phyloP scores from a whole-genome alignment of 2,797 vertebrate species.

The Sebastiscus tertius region DNA sequence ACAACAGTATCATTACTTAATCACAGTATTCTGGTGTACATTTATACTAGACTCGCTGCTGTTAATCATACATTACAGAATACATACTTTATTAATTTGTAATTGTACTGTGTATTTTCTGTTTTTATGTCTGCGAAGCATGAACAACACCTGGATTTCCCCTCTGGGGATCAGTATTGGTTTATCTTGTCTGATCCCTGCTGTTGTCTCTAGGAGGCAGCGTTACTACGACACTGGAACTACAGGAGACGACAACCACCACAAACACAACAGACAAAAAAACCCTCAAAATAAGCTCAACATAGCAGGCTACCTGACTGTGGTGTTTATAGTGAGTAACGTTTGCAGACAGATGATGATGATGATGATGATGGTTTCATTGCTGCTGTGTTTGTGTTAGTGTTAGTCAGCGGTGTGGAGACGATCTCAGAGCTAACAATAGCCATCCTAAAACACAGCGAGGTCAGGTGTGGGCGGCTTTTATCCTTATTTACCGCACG shows the following conservation, averaged over 20 bases:
- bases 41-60: no score
- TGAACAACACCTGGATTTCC: not conserved
- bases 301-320: not conserved
- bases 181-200: not conserved
- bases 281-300: conserved; percentile 21
- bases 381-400: not conserved
- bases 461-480: conserved; percentile 29
- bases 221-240: not conserved
- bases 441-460: conserved; percentile 4
- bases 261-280: conserved; percentile 40
- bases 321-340: conserved; percentile 7
- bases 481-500: conserved; percentile 10
- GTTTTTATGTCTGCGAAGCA: no score
- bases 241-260: not conserved
- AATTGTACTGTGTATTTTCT: fast-evolving
- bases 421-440: conserved; percentile 11
- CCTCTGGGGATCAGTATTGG: not conserved
- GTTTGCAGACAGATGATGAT: not conserved
- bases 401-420: conserved; percentile 32
- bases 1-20: no score
- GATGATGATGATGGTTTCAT: not conserved
- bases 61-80: no score
- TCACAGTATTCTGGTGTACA: no score
- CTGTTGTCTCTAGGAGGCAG: conserved; percentile 40
- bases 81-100: no score